These are phyloP conservation scores for Gobionotothen gibberifrons DNA, from an alignment of 2,797 vertebrate genomes.

Conservation along the genomic window DNA sequence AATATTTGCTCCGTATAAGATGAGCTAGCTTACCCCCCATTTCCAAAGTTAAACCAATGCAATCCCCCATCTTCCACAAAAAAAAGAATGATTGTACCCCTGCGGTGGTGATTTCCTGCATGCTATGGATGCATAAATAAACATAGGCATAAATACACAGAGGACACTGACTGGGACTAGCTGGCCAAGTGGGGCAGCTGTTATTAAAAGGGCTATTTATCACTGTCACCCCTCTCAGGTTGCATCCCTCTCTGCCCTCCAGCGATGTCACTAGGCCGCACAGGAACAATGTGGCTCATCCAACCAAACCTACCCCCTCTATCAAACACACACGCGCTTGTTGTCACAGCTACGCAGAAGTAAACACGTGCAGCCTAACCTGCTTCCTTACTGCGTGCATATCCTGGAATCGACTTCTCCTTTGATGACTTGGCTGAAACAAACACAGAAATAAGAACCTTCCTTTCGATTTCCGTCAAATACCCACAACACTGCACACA, in stretches of 20 bases:
- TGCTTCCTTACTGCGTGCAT: constrained; percentile 31
- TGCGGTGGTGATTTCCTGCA: constrained; percentile 86
- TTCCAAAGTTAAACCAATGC: constrained; percentile 73
- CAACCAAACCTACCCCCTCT: constrained; percentile 74
- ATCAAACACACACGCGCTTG: constrained; percentile 36
- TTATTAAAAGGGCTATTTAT: constrained; percentile 92
- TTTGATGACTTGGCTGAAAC: constrained; percentile 61
- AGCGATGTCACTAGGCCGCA: constrained; percentile 86
- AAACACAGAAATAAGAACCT: constrained; percentile 61
- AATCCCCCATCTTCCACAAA: constrained; percentile 44
- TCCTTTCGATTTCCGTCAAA: constrained; percentile 70
- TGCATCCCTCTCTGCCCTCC: constrained; percentile 86
- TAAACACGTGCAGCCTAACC: constrained; percentile 48
- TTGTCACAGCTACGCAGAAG: constrained; percentile 45
- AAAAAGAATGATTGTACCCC: constrained; percentile 85
- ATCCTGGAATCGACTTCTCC: constrained; percentile 36
- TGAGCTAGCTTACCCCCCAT: constrained; percentile 47
- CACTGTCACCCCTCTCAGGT: constrained; percentile 88
- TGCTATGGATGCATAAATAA: constrained; percentile 90
- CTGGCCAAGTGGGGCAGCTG: constrained; percentile 89
- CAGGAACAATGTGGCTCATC: constrained; percentile 88
- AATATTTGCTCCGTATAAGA: constrained; percentile 58
- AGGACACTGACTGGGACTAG: constrained; percentile 87
- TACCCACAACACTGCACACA: constrained; percentile 68
- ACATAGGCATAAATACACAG: constrained; percentile 89